These are phyloP conservation scores for Crypturellus tataupa DNA, from an alignment of 2,797 vertebrate genomes.

Conservation along the genomic window DNA sequence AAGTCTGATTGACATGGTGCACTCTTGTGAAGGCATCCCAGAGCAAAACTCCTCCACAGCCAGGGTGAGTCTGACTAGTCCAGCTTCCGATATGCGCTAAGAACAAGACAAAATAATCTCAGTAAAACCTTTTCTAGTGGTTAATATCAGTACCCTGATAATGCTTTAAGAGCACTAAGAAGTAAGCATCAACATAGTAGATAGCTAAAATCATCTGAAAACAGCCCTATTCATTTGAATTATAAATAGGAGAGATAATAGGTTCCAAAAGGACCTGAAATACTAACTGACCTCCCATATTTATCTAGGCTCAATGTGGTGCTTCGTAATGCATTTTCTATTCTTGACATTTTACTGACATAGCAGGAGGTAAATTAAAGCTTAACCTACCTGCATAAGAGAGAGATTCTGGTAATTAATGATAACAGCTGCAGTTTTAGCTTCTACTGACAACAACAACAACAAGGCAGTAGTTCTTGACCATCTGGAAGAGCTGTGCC, in stretches of 20 bases:
- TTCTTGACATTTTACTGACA: slow-evolving; percentile 57
- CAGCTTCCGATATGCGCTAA: not conserved
- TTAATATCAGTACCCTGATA: not conserved
- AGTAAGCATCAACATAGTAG: not conserved
- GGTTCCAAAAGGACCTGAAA: not conserved
- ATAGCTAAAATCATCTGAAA: slow-evolving; percentile 3
- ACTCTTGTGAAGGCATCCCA: not conserved
- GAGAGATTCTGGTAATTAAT: slow-evolving; percentile 44
- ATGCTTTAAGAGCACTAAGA: not conserved
- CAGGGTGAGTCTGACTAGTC: not conserved
- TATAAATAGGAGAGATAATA: slow-evolving; percentile 6
- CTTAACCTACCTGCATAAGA: slow-evolving; percentile 9
- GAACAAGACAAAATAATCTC: not conserved
- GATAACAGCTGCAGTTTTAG: slow-evolving; percentile 41
- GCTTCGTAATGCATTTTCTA: not conserved
- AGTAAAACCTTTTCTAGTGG: not conserved
- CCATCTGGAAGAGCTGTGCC: not conserved
- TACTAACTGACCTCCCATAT: not conserved
- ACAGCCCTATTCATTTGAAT: not conserved
- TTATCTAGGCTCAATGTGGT: not conserved
- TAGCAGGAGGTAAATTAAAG: slow-evolving; percentile 66
- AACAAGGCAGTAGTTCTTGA: not conserved
- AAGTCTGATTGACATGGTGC: not conserved
- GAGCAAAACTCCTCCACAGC: not conserved
- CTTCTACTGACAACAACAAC: not conserved